Evolutionary conservation across 2,888 invertebrate species (phyloP).

Genomic region (Epistrophella euchroma): DNA sequence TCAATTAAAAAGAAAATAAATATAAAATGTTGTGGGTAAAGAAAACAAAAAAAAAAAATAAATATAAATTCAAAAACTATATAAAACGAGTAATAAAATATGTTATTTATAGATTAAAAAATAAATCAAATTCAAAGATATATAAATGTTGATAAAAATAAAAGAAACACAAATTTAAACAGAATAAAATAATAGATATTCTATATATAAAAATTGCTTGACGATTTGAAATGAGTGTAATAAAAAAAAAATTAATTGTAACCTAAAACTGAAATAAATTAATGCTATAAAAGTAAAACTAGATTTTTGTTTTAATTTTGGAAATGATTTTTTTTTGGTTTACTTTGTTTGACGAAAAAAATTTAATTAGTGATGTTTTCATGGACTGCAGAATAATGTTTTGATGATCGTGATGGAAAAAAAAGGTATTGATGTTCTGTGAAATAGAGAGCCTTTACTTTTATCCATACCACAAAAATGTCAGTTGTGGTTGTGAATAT

Average conservation of each 20-base stretch:
- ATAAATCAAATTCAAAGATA: slow-evolving; percentile 55
- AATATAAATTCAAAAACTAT: slow-evolving; percentile 20
- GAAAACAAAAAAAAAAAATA: slow-evolving; percentile 23
- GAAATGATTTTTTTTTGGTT: not conserved
- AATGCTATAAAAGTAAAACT: slow-evolving; percentile 44
- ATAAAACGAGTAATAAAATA: slow-evolving; percentile 16
- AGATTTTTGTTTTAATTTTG: not conserved
- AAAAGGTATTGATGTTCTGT: too few species aligned
- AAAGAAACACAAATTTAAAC: slow-evolving; percentile 14
- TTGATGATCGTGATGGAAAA: too few species aligned
- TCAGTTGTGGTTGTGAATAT: too few species aligned
- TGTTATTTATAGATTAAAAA: slow-evolving; percentile 47
- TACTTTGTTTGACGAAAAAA: too few species aligned
- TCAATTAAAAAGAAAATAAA: slow-evolving; percentile 63
- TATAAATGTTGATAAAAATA: slow-evolving; percentile 61
- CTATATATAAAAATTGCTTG: slow-evolving; percentile 39
- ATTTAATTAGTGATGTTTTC: too few species aligned
- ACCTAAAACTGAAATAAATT: slow-evolving; percentile 60
- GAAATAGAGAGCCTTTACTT: too few species aligned
- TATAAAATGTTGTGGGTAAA: slow-evolving; percentile 67
- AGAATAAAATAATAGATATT: not conserved
- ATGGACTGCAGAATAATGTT: too few species aligned
- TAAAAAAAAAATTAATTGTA: slow-evolving; percentile 41
- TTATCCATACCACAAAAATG: too few species aligned
- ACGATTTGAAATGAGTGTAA: slow-evolving; percentile 52